Conservation (phyloP, 2,113 vertebrate genomes). For the Scomber scombrus region DNA sequence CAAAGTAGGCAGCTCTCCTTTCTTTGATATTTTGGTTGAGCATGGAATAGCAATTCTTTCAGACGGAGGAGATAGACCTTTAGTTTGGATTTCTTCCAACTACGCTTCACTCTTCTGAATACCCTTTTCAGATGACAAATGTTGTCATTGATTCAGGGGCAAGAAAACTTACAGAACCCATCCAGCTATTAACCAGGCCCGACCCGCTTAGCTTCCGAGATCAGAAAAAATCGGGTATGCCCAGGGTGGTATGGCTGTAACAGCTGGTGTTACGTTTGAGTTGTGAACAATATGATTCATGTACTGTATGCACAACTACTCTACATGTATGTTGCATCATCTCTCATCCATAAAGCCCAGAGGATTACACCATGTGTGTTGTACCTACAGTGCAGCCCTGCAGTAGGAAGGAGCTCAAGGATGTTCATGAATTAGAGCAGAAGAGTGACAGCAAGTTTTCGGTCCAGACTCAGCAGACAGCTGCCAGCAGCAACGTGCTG, state of each 20-base stretch:
- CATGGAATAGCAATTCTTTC: no score
- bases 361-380: conserved; percentile 52
- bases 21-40: no score
- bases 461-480: conserved; percentile 49
- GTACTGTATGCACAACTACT: neutral
- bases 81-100: no score
- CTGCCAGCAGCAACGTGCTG: conserved; percentile 41
- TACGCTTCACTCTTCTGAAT: no score
- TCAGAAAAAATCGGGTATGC: neutral
- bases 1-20: no score
- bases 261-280: conserved; percentile 41
- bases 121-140: no score
- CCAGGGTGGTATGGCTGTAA: neutral
- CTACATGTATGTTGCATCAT: conserved; percentile 33
- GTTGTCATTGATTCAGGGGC: no score
- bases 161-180: no score
- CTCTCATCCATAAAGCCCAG: conserved; percentile 48
- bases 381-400: conserved; percentile 42
- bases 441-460: conserved; percentile 61
- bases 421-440: conserved; percentile 76
- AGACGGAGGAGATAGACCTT: no score
- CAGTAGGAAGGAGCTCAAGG: conserved; percentile 44
- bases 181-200: no score
- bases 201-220: neutral
- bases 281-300: conserved; percentile 32